Evolutionary conservation across 2,888 invertebrate genomes (phyloP).

Genomic region (Orchesellides sinensis): DNA sequence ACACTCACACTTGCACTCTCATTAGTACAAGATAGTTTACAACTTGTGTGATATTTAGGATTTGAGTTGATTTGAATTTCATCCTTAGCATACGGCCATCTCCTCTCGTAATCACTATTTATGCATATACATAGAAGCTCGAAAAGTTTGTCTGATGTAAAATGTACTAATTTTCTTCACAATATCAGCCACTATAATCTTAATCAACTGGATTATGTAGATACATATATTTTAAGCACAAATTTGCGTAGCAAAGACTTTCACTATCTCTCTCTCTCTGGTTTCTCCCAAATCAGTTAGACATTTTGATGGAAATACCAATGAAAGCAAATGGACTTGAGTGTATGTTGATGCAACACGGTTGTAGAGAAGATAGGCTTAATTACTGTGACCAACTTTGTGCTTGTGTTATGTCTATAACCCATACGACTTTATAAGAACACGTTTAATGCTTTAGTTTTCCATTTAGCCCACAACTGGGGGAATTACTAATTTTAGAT

Average conservation of each 20-base stretch:
- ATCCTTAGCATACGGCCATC: slow-evolving; percentile 3
- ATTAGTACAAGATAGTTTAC: slow-evolving; percentile 59
- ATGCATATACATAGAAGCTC: slow-evolving; percentile 10
- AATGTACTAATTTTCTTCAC: slow-evolving; percentile 52
- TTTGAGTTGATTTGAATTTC: slow-evolving; percentile 64
- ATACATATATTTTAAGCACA: background rate
- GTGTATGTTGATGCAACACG: slow-evolving; percentile 11
- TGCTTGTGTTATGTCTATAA: background rate
- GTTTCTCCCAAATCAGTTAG: no score
- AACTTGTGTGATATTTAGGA: slow-evolving; percentile 47
- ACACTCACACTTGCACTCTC: slow-evolving; percentile 62
- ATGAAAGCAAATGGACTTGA: background rate
- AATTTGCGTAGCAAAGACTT: slow-evolving; percentile 1
- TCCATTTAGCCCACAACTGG: slow-evolving; percentile 49
- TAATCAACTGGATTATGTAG: slow-evolving; percentile 39
- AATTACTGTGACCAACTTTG: slow-evolving; percentile 62
- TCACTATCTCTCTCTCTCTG: background rate
- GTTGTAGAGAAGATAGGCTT: slow-evolving; percentile 43
- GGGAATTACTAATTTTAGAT: slow-evolving; percentile 59
- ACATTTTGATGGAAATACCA: background rate
- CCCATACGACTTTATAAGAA: background rate
- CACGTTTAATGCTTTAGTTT: slow-evolving; percentile 53
- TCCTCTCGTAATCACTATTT: slow-evolving; percentile 32
- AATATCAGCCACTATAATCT: slow-evolving; percentile 44
- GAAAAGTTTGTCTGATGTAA: slow-evolving; percentile 22